A percentile compares a stretch with the other conserved stretches of the same genome.
Conservation (phyloP, 2,888 invertebrate genomes). For the Orchesella flavescens region DNA sequence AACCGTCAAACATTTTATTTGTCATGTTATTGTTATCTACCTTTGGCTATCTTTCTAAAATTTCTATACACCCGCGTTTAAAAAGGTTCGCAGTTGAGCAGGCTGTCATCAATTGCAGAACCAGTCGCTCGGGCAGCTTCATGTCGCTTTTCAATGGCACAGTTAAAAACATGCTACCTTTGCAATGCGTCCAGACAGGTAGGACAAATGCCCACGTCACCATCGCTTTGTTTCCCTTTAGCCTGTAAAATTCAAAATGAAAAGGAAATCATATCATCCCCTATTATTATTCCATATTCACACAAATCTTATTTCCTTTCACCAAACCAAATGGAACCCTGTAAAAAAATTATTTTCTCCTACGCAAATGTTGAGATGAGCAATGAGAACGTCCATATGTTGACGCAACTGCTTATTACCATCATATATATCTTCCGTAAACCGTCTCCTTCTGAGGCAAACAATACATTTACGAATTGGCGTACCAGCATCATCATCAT, state of each 20-base stretch:
- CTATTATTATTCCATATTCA: no score
- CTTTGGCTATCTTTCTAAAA: conserved; percentile 66
- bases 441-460: conserved; percentile 66
- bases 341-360: no score
- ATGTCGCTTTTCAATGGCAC: conserved; percentile 65
- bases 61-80: conserved; percentile 69
- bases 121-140: conserved; percentile 46
- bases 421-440: conserved; percentile 69
- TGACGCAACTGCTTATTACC: conserved; percentile 49
- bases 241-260: conserved; percentile 31
- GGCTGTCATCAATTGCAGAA: conserved; percentile 51
- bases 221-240: conserved; percentile 50
- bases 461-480: conserved; percentile 65
- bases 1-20: no score
- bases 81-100: conserved; percentile 56
- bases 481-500: conserved; percentile 58
- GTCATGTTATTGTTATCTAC: no score
- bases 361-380: conserved; percentile 67
- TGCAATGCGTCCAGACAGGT: conserved; percentile 69
- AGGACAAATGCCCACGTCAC: conserved; percentile 67
- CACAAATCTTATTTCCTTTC: no score
- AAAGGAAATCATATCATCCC: neutral
- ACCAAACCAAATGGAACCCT: no score
- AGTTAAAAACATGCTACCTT: conserved; percentile 70
- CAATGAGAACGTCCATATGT: conserved; percentile 66